Conservation (phyloP, 2,888 invertebrate genomes). For the Odontomyia ornata region DNA sequence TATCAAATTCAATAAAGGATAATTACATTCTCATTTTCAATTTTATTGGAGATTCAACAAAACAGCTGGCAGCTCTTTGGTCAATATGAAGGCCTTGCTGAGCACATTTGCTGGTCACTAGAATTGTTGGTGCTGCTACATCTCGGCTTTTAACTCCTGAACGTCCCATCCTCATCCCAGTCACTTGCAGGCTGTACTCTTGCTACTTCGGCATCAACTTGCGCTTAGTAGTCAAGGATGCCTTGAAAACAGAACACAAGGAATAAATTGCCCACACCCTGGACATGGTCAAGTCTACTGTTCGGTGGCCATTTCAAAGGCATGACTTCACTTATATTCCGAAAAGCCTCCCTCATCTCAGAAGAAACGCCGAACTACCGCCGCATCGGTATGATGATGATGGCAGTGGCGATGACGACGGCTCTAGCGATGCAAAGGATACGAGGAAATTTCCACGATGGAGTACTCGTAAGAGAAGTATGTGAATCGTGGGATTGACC, state of each 20-base stretch:
- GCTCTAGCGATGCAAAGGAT: constrained; percentile 40
- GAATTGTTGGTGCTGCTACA: neutral
- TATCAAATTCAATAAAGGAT: too few relatives aligned
- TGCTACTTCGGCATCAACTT: neutral
- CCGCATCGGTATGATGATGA: neutral
- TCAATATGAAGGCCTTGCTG: neutral
- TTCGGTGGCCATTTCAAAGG: constrained; percentile 54
- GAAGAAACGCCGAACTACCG: neutral
- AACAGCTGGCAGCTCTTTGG: neutral
- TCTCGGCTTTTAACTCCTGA: neutral
- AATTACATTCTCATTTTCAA: too few relatives aligned
- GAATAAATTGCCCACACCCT: constrained; percentile 54
- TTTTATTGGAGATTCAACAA: neutral
- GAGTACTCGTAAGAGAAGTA: constrained; percentile 33
- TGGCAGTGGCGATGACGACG: constrained; percentile 36
- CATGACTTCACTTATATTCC: constrained; percentile 53
- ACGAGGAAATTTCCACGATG: constrained; percentile 40
- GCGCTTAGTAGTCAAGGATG: constrained; percentile 46
- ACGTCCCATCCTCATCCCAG: neutral
- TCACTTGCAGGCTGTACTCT: neutral
- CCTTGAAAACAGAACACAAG: constrained; percentile 53
- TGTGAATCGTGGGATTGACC: constrained; percentile 30
- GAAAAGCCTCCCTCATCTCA: constrained; percentile 36
- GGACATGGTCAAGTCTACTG: constrained; percentile 52
- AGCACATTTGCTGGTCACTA: neutral